Evolutionary conservation across 2,797 vertebrate species (phyloP).

Genomic region (Muscicapa striata): DNA sequence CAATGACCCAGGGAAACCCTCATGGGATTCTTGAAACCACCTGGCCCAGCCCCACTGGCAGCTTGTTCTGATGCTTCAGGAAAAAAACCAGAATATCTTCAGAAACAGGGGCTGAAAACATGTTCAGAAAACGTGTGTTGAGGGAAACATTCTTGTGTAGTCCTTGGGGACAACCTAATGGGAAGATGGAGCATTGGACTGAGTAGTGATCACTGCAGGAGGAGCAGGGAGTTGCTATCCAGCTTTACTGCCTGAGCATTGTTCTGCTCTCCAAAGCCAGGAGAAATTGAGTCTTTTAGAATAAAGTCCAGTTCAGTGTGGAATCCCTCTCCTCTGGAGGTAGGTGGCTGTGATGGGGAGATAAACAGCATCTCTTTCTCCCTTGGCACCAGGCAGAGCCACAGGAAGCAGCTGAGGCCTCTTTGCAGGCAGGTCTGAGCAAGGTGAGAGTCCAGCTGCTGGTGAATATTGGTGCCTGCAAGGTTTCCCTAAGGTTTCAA

Average conservation of each 20-base stretch:
- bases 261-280: not conserved
- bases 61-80: not conserved
- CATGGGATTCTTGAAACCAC: accelerated
- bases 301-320: not conserved
- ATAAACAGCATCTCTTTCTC: not conserved
- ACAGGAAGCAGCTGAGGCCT: too few species aligned
- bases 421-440: accelerated
- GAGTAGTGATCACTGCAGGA: not conserved
- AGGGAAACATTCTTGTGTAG: not conserved
- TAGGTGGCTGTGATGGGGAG: not conserved
- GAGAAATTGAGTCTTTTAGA: not conserved
- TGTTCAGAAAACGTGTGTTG: not conserved
- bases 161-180: not conserved
- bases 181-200: not conserved
- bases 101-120: not conserved
- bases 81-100: not conserved
- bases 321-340: not conserved
- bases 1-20: not conserved
- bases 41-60: not conserved
- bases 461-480: accelerated
- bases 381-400: not conserved
- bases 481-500: not conserved
- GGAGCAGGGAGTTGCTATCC: accelerated
- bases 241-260: not conserved
- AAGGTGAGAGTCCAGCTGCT: not conserved